Base-by-base conservation (phyloP, 2,888 invertebrate genomes). In the Tetragonula carbonaria region DNA sequence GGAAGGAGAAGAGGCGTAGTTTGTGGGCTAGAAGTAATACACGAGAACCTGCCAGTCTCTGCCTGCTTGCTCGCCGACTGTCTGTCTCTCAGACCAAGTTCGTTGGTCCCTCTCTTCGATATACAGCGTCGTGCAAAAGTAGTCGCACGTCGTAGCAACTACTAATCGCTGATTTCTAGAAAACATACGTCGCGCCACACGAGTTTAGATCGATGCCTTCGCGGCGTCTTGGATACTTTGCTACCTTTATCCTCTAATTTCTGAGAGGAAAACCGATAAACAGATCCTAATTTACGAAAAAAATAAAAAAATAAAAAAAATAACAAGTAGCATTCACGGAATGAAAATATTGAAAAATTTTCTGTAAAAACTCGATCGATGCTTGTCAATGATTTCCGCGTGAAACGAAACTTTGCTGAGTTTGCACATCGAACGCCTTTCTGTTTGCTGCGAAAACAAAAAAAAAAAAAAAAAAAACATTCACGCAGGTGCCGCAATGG, bases 21-120 rank as follows among this genome's bases (percentile, higher is more conserved):
- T 90, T 90, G 90, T 87, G 89, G 90, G 87, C 89, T 88, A 89
- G 90, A 88, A 88, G 90, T 90, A 91, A 89, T 91, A 88, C 88
- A 88, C 85, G 85, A 82, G 85, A 86, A 88, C 79, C 88, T 81
- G 85, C 83, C 84, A 79, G 84, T 81, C 79, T 74, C 79, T 74
- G 67, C 68, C 80, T 81, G 84, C 65, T 81, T 80, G 38, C 65
- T 45, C 65, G 38, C 14, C 28, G 28, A 18, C 65, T n/a, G 13
- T 65, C 65, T 38, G 21, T 88, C 88, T 86, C 82, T 77, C 80
- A 76, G 80, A 82, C 84, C 18, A 4, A 33, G 63, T 63, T 62
- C 23, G 62, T 62, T 1, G 62, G 23, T 62, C 16, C 23, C 23
- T 62, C 57, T 59, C 57, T 59, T 5, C 57, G 57, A 59, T 59